Base-by-base conservation (phyloP, 2,113 vertebrate genomes). In the Misgurnus anguillicaudatus region DNA sequence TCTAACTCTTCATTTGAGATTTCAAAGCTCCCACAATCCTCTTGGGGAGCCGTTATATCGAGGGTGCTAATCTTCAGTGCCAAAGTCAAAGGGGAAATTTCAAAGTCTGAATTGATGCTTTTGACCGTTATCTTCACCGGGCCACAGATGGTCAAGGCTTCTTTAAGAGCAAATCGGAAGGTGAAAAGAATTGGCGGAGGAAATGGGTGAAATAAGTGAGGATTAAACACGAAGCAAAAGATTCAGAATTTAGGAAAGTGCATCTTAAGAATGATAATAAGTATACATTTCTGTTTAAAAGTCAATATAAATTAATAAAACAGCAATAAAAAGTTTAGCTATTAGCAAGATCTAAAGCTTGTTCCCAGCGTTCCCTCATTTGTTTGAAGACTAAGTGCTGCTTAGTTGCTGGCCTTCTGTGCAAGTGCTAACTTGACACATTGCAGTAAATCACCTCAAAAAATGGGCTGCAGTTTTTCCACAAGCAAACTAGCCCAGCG, bases 51-150 rank as follows among this genome's bases (percentile, higher is more conserved):
- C 57, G 72, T 78, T 36, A 83, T 81, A 87, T 88, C 79, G 24
- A 66, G 61, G 83, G 69, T 86, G 83, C 73, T 89, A 85, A 90
- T 88, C 84, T 87, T 63, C 66, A 75, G 82, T 63, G 80, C 84
- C 81, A 72, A 79, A 87, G 84, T 90, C 87, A 86, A 89, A 88
- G 84, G 83, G 76, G 75, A 71, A 68, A 76, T 88, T 89, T 90
- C 85, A 87, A 89, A 90, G 86, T 83, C 71, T 77, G 24, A n/a
- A 31, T 31, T 39, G 47, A 51, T 72, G 36, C 74, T 48, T 83
- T 68, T 79, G 80, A 77, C 80, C 84, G 77, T 83, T 86, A 88
- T 90, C 85, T 85, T 87, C 84, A 85, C 86, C 31, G 65, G 80
- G 75, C 78, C 83, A 76, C 85, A 89, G 82, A 89, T 90, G 86